Evolutionary conservation across 2,113 vertebrate genomes (phyloP).

Genomic region (Steatornis caripensis): DNA sequence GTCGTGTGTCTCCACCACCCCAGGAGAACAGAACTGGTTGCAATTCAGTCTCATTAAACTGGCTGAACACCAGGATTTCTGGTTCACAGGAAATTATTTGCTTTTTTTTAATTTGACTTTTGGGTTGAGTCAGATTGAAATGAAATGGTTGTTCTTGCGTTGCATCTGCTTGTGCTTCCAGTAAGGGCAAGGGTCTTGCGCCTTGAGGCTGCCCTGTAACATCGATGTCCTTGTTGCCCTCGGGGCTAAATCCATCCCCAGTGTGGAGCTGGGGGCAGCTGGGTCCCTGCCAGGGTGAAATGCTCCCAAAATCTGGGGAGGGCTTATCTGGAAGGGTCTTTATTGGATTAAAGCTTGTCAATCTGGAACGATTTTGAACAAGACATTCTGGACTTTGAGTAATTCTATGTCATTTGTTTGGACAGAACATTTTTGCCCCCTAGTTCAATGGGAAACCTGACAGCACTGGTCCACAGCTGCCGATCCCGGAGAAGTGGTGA

Average conservation of each 20-base stretch:
- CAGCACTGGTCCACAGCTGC: background rate
- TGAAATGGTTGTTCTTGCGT: background rate
- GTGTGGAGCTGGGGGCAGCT: background rate
- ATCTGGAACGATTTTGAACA: background rate
- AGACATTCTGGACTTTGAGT: background rate
- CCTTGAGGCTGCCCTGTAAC: background rate
- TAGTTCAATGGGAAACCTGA: background rate
- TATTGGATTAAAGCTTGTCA: background rate
- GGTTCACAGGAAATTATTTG: conserved; percentile 29
- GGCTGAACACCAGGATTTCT: background rate
- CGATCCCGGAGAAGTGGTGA: background rate
- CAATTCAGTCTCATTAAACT: background rate
- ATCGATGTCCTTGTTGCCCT: background rate
- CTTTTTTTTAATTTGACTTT: background rate
- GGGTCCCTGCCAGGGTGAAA: background rate
- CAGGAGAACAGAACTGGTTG: background rate
- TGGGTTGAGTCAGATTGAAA: background rate
- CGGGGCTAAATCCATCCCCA: background rate
- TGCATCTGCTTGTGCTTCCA: background rate
- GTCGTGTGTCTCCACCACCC: background rate
- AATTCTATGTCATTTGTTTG: background rate
- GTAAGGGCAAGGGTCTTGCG: background rate
- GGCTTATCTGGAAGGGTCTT: background rate
- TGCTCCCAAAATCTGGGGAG: background rate
- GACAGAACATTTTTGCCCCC: background rate